Conservation (phyloP, 2,888 invertebrate species). For the Lepetodrilus schrolli region DNA sequence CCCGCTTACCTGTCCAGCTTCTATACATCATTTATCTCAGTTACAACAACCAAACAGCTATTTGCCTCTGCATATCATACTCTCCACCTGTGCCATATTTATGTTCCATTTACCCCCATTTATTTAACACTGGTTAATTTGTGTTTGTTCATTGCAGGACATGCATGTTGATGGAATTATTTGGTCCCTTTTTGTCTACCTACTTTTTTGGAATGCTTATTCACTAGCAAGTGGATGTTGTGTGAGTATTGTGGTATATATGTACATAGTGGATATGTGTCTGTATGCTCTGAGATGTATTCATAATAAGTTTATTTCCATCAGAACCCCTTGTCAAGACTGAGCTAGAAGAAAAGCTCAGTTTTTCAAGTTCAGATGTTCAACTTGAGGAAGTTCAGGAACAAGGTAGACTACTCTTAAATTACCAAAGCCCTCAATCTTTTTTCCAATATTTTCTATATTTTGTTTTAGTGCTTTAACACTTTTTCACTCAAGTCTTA, state of each 20-base stretch:
- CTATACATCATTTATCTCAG: not conserved
- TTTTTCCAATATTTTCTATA: slow-evolving; percentile 17
- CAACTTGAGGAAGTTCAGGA: slow-evolving; percentile 65
- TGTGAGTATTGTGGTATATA: slow-evolving; percentile 1
- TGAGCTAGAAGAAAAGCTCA: slow-evolving; percentile 52
- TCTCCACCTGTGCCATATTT: slow-evolving; percentile 6
- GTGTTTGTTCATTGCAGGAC: slow-evolving; percentile 29
- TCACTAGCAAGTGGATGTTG: slow-evolving; percentile 22
- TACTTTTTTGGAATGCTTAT: slow-evolving; percentile 22
- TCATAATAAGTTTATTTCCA: slow-evolving; percentile 24
- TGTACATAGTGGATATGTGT: not conserved
- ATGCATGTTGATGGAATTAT: slow-evolving; percentile 28
- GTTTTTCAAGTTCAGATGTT: slow-evolving; percentile 68
- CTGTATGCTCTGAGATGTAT: not conserved
- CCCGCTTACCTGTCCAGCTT: slow-evolving; percentile 7
- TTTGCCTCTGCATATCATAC: slow-evolving; percentile 4
- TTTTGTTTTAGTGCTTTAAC: slow-evolving; percentile 26
- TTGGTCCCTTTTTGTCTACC: slow-evolving; percentile 1
- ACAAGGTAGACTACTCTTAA: slow-evolving; percentile 53
- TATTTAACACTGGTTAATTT: slow-evolving; percentile 27
- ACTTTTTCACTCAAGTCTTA: slow-evolving; percentile 30
- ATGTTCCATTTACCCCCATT: not conserved
- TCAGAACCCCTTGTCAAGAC: slow-evolving; percentile 32
- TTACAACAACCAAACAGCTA: not conserved
- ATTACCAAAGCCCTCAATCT: not conserved